Base-by-base conservation (phyloP, 2,888 invertebrate genomes). In the Troglohyphantes excavatus region DNA sequence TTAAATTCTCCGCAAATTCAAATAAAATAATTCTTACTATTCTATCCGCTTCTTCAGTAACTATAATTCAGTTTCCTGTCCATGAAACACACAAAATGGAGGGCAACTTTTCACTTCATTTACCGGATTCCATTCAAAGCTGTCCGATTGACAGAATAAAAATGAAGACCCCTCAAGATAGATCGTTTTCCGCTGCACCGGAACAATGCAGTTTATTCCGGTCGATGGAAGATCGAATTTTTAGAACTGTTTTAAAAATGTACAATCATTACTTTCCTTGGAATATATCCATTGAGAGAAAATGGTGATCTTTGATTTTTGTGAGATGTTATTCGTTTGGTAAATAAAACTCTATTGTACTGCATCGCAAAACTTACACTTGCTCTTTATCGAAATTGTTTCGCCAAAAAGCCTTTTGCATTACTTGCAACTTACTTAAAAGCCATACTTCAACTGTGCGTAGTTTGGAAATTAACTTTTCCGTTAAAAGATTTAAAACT, bases 21-120 rank as follows among this genome's bases (percentile, higher is more conserved):
- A n/a, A n/a, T n/a, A n/a, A n/a, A n/a, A n/a, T n/a, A n/a, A 65
- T 65, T 65, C 65, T 26, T 26, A 26, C 33, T 9, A 33, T 33
- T 33, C 33, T 26, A 65, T 29, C 13, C 65, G 3, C 11, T 65
- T 53, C 17, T 17, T 9, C 65, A 29, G 9, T 65, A 3, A 5
- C 65, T 27, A 26, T 65, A 65, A 65, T 65, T 27, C 27, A 65
- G 23, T 23, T 65, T 65, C 65, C 17, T 17, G 17, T 65, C 23
- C 27, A 23, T 13, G 17, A 46, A 46, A 17, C 46, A 17, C 46
- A 9, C 9, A 46, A 46, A 72, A 70, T 43, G 6, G 39, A 23
- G 39, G 29, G 19, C 19, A 39, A 46, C 46, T 72, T 72, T 46
- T 23, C n/a, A n/a, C 26, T 7, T 72, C 72, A 46, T 72, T 70